These are phyloP conservation scores for Acanthosepion esculentum DNA, from an alignment of 2,888 invertebrate genomes.

Conservation along the genomic window DNA sequence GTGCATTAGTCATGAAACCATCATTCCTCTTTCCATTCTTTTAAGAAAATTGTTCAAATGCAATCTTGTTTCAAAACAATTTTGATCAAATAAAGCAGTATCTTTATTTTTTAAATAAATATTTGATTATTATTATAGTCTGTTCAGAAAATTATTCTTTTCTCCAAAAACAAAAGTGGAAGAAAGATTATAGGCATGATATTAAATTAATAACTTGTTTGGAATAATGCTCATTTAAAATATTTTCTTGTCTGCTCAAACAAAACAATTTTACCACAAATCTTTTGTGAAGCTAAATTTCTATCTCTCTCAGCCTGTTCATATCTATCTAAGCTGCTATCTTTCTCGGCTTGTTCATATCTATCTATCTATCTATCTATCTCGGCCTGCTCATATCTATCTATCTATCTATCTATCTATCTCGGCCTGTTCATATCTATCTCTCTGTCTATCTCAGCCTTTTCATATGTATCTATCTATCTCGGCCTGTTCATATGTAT, in stretches of 20 bases:
- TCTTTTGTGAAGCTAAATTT: background rate
- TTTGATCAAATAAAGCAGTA: background rate
- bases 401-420: no score
- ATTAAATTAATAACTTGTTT: background rate
- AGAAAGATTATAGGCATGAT: background rate
- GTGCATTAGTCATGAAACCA: background rate
- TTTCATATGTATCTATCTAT: no score
- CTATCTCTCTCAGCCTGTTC: no score
- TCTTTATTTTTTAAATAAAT: background rate
- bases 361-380: no score
- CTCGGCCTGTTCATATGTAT: no score
- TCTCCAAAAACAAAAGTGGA: background rate
- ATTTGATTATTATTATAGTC: background rate
- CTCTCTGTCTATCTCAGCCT: no score
- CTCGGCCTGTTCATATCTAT: no score
- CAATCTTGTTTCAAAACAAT: background rate
- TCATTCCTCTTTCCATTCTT: background rate
- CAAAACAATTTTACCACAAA: background rate
- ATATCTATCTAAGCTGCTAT: background rate
- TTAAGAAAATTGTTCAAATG: background rate
- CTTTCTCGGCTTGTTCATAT: background rate
- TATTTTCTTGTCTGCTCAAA: background rate
- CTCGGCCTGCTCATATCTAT: no score
- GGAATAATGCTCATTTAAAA: background rate
- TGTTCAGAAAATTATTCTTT: background rate